Percentiles rank a stretch among this genome's conserved stretches.
These are phyloP conservation scores for Tribolium freemani DNA, from an alignment of 2,888 invertebrate genomes.

Conservation along the genomic window DNA sequence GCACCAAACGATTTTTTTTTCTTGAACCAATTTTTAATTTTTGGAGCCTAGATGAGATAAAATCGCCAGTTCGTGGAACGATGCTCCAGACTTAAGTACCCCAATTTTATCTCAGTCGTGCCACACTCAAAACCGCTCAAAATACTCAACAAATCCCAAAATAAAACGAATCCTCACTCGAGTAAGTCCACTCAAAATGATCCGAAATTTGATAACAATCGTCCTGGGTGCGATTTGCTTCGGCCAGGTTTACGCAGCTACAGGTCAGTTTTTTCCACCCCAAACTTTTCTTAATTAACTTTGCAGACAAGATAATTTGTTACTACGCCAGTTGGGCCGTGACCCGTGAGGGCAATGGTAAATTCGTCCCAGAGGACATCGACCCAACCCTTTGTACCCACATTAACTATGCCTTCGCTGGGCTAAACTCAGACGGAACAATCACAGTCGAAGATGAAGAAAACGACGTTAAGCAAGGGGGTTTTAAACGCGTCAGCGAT, in stretches of 20 bases:
- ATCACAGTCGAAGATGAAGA: conserved; percentile 10
- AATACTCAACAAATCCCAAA: neutral
- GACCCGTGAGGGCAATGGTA: neutral
- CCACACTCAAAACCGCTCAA: neutral
- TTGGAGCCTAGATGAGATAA: neutral
- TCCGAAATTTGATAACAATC: neutral
- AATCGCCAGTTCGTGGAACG: neutral
- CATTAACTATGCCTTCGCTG: conserved; percentile 38
- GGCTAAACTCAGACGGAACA: conserved; percentile 15
- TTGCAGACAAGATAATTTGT: conserved; percentile 38
- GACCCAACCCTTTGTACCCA: conserved; percentile 36
- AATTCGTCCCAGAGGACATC: conserved; percentile 35
- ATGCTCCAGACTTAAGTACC: too few relatives aligned
- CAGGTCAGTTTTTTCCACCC: neutral
- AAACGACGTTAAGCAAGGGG: conserved; percentile 31
- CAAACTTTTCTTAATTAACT: neutral
- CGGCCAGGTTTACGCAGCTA: neutral
- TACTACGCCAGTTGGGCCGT: conserved; percentile 38
- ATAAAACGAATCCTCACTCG: neutral
- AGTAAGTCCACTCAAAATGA: neutral
- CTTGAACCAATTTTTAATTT: neutral
- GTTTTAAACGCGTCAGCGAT: conserved; percentile 41
- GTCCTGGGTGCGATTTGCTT: neutral
- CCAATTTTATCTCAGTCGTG: too few relatives aligned
- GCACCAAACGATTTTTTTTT: neutral